Evolutionary conservation across 2,113 vertebrate genomes (phyloP), one percentile per base, ranked within the genome.

Genomic region (Triplophysa rosa): DNA sequence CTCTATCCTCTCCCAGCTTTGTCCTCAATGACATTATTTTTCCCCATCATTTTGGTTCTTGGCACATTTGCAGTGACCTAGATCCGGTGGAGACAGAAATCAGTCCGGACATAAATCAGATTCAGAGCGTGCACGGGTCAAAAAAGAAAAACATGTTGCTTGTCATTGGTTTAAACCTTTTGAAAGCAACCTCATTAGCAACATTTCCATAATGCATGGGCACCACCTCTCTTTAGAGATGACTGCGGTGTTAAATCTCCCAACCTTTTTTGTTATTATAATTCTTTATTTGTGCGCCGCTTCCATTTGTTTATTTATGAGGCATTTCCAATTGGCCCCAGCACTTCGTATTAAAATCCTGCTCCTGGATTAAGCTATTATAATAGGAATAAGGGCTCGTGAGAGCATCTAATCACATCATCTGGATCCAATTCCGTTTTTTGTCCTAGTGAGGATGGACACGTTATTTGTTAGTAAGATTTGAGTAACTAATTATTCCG

Each of bases 221-320:
- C 13, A 68, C 67, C 16, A 72, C 73, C 66, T 76, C 85, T 76
- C 45, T 88, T 86, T 74, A 66, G 77, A 86, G 75, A 84, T 78
- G 83, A 82, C 75, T 63, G 77, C 65, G 64, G 52, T 49, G 66
- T 79, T 83, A 85, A 79, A 45, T 77, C 73, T 70, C 45, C 33
- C 21, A 1, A 64, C 54, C 79, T 84, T 88, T 82, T 72, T 67
- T 87, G 87, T 86, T 79, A 33, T 73, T 72, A 65, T 59, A 68
- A 78, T 80, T 65, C 29, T 69, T 74, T 72, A 64, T 81, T 78
- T 81, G 54, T 78, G 33, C 16, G 8, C 78, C 67, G 21, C 40
- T 40, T 40, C 81, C 80, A 78, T 79, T 87, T 88, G 82, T 75
- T 86, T 86, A 85, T 89, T 89, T 87, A 88, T 87, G 85, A 87